Evolutionary conservation across 2,113 vertebrate species (phyloP), one percentile per base, ranked within the genome.

Genomic region (Nyctibius bracteatus): DNA sequence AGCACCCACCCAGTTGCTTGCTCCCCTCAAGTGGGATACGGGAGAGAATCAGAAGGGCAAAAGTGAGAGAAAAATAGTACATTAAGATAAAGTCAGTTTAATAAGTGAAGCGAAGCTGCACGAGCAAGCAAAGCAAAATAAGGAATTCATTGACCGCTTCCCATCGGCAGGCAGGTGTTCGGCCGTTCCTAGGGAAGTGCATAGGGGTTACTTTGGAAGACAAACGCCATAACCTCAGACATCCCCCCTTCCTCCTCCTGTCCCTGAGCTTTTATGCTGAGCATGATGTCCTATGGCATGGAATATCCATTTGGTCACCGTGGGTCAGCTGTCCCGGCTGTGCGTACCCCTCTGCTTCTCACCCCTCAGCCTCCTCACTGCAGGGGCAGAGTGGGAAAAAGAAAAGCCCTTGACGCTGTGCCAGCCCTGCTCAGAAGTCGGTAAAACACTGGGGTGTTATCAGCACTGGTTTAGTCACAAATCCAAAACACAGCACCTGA

Each of bases 341-440:
- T 63, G 25, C 57, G 8, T 22, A 8, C 5, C 22, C 20, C 12
- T 4, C 27, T 30, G 54, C 9, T 43, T 80, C n/a, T 63, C 33
- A 35, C 5, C 15, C 14, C 12, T 8, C 61, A 22, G 17, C 8
- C 51, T 88, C 18, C 66, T 57, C 0, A 0, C 49, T 79, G 30
- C 0, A 1, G 41, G 41, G 66, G 21, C 62, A 75, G 39, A 55
- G 44, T 65, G 58, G 35, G 54, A 70, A 24, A 71, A 74, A 52
- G 31, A 63, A 88, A 77, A 57, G 63, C 25, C 49, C 86, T 86
- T 49, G 86, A 17, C 0, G n/a, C 67, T 61, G 72, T 62, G 67
- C 54, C 86, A 83, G 77, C 37, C n/a, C 72, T 68, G 73, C 55
- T 63, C 44, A 57, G 46, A 66, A 27, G 33, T 3, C n/a, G 54